phyloP scores from a whole-genome alignment of 2,888 invertebrate genomes.

The Agrochola circellaris region DNA sequence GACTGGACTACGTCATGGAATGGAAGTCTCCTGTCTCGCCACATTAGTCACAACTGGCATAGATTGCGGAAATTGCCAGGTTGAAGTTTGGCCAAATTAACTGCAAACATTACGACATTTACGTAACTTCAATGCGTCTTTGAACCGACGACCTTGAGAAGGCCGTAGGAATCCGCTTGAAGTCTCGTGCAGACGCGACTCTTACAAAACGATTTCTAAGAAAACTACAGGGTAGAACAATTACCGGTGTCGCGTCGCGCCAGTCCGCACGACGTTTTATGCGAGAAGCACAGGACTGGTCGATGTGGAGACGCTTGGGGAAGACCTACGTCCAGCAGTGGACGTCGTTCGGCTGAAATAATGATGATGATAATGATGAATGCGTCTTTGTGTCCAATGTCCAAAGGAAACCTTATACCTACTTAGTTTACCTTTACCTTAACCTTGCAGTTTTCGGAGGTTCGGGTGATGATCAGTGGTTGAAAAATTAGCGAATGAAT shows the following conservation, averaged over 20 bases:
- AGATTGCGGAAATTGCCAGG: slow-evolving; percentile 9
- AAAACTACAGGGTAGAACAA: too few relatives aligned
- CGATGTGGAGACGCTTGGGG: background rate
- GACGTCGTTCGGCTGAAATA: background rate
- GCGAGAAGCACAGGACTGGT: background rate
- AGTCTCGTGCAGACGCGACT: too few relatives aligned
- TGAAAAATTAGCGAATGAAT: background rate
- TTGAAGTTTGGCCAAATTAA: slow-evolving; percentile 42
- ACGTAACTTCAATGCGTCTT: slow-evolving; percentile 1
- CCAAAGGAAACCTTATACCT: background rate
- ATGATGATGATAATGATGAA: background rate
- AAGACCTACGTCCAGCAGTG: too few relatives aligned
- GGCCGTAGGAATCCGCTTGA: background rate
- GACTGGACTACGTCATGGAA: slow-evolving; percentile 4
- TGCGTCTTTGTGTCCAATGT: background rate
- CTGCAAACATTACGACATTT: slow-evolving; percentile 15
- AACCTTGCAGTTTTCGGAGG: background rate
- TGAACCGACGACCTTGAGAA: background rate
- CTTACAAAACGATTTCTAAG: too few relatives aligned
- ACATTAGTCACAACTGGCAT: background rate
- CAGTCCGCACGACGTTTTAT: too few relatives aligned
- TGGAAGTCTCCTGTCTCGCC: slow-evolving; percentile 8
- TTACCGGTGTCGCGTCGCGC: too few relatives aligned
- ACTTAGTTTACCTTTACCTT: too few relatives aligned
- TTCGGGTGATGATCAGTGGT: background rate